Evolutionary conservation across 2,797 vertebrate genomes (phyloP).

Genomic region (Rhinogobio ventralis): DNA sequence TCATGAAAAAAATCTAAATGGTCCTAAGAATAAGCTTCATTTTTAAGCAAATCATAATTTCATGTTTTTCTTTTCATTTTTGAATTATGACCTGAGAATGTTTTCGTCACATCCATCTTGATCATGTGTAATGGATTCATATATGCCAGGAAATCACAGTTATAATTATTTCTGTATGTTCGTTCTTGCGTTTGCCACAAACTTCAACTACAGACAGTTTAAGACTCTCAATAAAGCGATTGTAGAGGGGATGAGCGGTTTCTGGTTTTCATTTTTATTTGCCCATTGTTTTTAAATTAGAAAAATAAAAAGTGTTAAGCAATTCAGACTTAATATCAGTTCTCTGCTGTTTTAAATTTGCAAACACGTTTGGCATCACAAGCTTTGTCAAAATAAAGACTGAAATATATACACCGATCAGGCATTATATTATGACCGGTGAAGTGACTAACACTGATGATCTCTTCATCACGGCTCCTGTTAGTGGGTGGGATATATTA

Average conservation of each 20-base stretch:
- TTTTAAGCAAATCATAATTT: neutral
- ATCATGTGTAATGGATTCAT: conserved; percentile 28
- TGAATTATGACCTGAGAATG: conserved; percentile 27
- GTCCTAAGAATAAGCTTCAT: neutral
- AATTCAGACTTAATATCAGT: neutral
- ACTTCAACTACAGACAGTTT: conserved; percentile 24
- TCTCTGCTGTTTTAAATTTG: neutral
- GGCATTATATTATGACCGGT: too few relatives aligned
- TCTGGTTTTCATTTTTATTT: neutral
- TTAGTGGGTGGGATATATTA: too few relatives aligned
- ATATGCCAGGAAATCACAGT: conserved; percentile 38
- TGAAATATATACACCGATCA: neutral
- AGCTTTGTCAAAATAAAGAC: neutral
- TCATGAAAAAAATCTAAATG: neutral
- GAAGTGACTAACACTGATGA: too few relatives aligned
- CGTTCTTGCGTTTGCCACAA: neutral
- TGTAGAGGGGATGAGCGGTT: neutral
- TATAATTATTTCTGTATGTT: conserved; percentile 14
- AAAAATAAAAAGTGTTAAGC: neutral
- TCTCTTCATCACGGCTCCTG: too few relatives aligned
- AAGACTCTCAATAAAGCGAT: conserved; percentile 57
- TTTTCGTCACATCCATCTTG: neutral
- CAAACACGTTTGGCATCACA: neutral
- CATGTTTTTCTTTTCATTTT: neutral
- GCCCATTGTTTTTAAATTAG: neutral